Evolutionary conservation across 1,140 invertebrate species (phyloP).

Genomic region (Bacillus rossius): DNA sequence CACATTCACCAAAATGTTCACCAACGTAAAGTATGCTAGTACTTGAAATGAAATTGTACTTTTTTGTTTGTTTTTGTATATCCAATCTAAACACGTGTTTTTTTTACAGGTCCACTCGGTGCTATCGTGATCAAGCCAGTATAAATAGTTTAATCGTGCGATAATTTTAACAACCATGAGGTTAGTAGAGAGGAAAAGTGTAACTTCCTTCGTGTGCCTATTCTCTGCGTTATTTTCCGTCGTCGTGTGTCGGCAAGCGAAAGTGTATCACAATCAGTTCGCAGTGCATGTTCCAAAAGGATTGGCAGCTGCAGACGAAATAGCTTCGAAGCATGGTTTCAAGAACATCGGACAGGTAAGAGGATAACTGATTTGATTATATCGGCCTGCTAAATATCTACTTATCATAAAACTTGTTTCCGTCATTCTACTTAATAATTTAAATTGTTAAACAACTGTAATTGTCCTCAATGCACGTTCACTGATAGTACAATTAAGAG

Average conservation of each 20-base stretch:
- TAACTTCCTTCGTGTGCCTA: slow-evolving; percentile 1
- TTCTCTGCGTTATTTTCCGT: slow-evolving; percentile 2
- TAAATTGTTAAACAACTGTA: no score
- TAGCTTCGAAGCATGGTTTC: slow-evolving; percentile 57
- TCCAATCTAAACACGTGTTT: not conserved
- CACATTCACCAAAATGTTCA: no score
- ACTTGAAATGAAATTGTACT: no score
- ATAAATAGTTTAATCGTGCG: not conserved
- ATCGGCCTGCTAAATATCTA: no score
- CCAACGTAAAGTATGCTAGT: no score
- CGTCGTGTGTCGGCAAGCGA: slow-evolving; percentile 5
- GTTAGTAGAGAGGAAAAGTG: not conserved
- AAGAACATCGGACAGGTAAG: slow-evolving; percentile 55
- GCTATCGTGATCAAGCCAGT: not conserved
- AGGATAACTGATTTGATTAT: no score
- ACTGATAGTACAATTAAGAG: no score
- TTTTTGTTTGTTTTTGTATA: no score
- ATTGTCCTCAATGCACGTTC: no score
- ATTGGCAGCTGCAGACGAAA: slow-evolving; percentile 43
- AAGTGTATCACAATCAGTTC: slow-evolving; percentile 58
- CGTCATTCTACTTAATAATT: no score
- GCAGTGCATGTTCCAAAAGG: slow-evolving; percentile 56
- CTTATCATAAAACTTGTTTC: no score
- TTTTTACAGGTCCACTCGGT: not conserved
- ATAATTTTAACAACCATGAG: not conserved